phyloP scores from a whole-genome alignment of 2,113 vertebrate species.

The Heterotilapia buettikoferi region DNA sequence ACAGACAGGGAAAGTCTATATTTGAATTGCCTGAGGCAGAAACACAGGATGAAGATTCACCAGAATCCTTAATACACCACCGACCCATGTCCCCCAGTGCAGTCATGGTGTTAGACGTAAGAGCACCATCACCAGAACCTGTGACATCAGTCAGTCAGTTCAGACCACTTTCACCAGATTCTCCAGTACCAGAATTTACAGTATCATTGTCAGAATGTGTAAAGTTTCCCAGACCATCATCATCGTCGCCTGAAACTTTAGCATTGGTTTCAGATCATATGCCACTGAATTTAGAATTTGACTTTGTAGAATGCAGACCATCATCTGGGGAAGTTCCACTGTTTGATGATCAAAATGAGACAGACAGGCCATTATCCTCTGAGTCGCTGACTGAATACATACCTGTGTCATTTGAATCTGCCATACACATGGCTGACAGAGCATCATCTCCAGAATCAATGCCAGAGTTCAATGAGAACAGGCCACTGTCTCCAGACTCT shows the following conservation, averaged over 20 bases:
- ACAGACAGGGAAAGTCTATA: background rate
- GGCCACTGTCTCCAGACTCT: conserved; percentile 55
- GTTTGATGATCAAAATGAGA: background rate
- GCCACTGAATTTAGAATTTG: background rate
- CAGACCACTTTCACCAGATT: conserved; percentile 55
- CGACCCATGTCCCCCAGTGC: background rate
- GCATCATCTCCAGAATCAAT: conserved; percentile 53
- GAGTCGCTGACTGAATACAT: conserved; percentile 34
- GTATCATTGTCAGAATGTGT: background rate
- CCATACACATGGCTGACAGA: conserved; percentile 1
- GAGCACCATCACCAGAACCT: conserved; percentile 47
- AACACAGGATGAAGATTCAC: background rate
- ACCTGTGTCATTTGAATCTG: background rate
- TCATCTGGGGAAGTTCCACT: conserved; percentile 19
- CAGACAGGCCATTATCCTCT: background rate
- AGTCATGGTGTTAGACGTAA: background rate
- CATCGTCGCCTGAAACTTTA: background rate
- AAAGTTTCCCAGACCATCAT: background rate
- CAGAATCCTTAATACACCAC: conserved; percentile 2
- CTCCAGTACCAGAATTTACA: conserved; percentile 29
- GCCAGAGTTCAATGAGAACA: conserved; percentile 26
- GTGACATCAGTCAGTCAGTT: conserved; percentile 27
- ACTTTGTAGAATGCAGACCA: background rate
- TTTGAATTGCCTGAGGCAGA: background rate
- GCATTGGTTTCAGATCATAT: conserved; percentile 6